A percentile compares a stretch with the other conserved stretches of the same genome.
Conservation (phyloP, 2,113 vertebrate genomes). For the Notothenia coriiceps region DNA sequence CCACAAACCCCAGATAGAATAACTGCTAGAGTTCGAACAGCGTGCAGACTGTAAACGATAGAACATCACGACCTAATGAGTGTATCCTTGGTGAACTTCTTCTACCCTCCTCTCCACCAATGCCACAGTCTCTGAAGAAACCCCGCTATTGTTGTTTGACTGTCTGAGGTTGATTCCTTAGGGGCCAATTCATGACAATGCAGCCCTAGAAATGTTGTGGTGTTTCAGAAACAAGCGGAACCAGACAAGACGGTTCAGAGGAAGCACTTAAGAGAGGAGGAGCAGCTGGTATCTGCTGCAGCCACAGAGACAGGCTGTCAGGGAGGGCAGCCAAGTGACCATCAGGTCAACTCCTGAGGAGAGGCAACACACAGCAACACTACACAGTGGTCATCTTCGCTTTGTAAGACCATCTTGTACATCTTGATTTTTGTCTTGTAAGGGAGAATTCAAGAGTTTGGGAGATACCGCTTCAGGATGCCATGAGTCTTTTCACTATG, state of each 20-base stretch:
- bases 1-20: slow-evolving; percentile 28
- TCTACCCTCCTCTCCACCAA: slow-evolving; percentile 2
- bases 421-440: slow-evolving; percentile 1
- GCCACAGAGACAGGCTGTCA: slow-evolving; percentile 12
- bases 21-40: slow-evolving; percentile 20
- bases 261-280: slow-evolving; percentile 39
- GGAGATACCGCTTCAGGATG: slow-evolving; percentile 3
- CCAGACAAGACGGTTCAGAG: slow-evolving; percentile 34
- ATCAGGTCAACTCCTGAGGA: slow-evolving; percentile 20
- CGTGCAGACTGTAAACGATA: slow-evolving; percentile 9
- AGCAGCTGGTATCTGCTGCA: slow-evolving; percentile 32
- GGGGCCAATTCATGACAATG: slow-evolving; percentile 64
- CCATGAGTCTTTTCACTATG: not conserved
- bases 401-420: not conserved
- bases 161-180: slow-evolving; percentile 63
- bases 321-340: slow-evolving; percentile 36
- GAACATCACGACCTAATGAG: slow-evolving; percentile 13
- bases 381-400: not conserved
- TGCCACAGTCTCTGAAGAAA: slow-evolving; percentile 39
- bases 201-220: slow-evolving; percentile 65
- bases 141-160: slow-evolving; percentile 54
- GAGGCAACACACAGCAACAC: slow-evolving; percentile 18
- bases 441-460: not conserved
- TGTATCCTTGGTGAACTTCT: slow-evolving; percentile 46
- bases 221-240: slow-evolving; percentile 39